Evolutionary conservation across 2,888 invertebrate genomes (phyloP), one percentile per base, ranked within the genome.

Genomic region (Electrophaes corylata): DNA sequence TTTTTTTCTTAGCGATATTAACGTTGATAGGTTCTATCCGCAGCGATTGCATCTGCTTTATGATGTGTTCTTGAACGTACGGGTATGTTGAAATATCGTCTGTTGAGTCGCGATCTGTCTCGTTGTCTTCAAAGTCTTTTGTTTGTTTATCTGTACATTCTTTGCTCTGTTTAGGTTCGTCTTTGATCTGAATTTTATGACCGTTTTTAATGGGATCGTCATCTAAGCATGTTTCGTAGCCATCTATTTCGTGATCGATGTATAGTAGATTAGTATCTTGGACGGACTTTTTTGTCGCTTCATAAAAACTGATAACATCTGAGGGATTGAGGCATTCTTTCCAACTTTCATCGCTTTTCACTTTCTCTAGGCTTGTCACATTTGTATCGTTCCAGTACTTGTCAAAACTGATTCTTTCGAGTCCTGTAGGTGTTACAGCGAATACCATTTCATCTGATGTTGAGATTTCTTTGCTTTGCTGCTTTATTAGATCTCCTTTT

Each of bases 191-290:
- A 57, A 79, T 82, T 89, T 91, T 91, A 90, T 80, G 85, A 70
- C 69, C 79, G 74, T 79, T 86, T 79, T 83, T 88, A 70, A 83
- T 85, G 40, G 93, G 89, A 53, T 93, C 93, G 57, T 94, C 94
- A 63, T 94, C 94, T 57, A 93, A 78, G 76, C 94, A 94, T 3
- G 94, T 94, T 80, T 94, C 94, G 78, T 94, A 94, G 53, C 93
- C 94, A 53, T 92, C 92, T 64, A 91, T 81, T 68, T 92, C 92
- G 64, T 92, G 92, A 73, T 92, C 92, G 57, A 92, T 92, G 64
- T 81, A 92, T 39, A 92, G 70, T 49, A 92, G 69, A 72, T 78
- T 87, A 48, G 81, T 86, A 58, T 88, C 84, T 69, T 86, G 91
- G 75, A 84, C 84, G 76, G 85, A 84, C 55, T 81, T 82, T 81